phyloP scores from a whole-genome alignment of 2,797 vertebrate genomes.

The Limnodromus scolopaceus region DNA sequence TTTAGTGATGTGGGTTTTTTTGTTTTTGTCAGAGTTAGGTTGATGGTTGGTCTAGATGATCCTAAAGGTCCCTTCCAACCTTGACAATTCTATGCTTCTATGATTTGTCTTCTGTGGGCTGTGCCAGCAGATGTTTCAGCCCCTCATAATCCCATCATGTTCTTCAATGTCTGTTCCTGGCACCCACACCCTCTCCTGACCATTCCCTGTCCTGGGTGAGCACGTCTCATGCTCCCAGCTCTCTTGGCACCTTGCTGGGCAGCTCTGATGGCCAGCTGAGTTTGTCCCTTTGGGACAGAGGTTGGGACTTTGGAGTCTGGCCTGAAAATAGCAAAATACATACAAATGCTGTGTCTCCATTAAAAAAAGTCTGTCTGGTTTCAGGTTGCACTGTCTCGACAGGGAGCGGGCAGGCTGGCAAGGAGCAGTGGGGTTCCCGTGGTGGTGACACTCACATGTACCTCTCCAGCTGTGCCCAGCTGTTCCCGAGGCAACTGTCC shows the following conservation, averaged over 20 bases:
- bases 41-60: too few species aligned
- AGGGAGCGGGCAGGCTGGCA: rapidly evolving
- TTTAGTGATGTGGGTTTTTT: too few species aligned
- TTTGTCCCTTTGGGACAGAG: not conserved
- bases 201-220: not conserved
- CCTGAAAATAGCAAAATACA: not conserved
- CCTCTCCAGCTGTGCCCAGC: not conserved
- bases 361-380: not conserved
- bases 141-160: rapidly evolving
- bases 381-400: not conserved
- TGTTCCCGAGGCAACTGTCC: not conserved
- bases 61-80: too few species aligned
- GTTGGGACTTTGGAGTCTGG: not conserved
- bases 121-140: not conserved
- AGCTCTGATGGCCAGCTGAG: rapidly evolving
- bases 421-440: not conserved
- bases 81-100: too few species aligned
- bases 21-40: too few species aligned
- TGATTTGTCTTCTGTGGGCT: not conserved
- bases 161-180: not conserved
- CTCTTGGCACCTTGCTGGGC: not conserved
- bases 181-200: not conserved
- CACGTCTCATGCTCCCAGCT: rapidly evolving
- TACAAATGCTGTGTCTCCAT: not conserved
- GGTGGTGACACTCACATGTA: too few species aligned